Percentiles rank a stretch among this genome's conserved stretches.
Evolutionary conservation across 2,797 vertebrate species (phyloP).

Genomic region (Coendou prehensilis): DNA sequence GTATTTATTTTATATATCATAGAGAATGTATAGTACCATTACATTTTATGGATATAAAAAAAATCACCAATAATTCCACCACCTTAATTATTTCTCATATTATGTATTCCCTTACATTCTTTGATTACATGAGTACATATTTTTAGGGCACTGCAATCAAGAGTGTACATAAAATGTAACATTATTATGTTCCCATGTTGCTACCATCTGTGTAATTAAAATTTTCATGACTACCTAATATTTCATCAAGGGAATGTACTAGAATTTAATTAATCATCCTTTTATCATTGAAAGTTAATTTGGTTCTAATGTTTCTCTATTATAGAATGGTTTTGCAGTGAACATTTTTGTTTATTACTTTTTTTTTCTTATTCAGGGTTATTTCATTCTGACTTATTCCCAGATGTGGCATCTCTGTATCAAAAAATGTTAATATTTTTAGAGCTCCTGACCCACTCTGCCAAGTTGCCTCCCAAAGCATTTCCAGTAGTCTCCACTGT

Average conservation of each 20-base stretch:
- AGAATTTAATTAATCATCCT: slow-evolving; percentile 70
- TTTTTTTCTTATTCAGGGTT: slow-evolving; percentile 12
- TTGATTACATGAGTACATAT: slow-evolving; percentile 17
- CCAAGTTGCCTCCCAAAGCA: neutral
- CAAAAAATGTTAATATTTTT: slow-evolving; percentile 45
- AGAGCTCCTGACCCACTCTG: neutral
- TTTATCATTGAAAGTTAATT: slow-evolving; percentile 30
- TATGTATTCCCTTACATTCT: slow-evolving; percentile 28
- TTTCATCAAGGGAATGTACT: slow-evolving; percentile 63
- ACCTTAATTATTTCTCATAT: slow-evolving; percentile 30
- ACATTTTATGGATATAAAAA: neutral
- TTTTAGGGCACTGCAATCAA: slow-evolving; percentile 62
- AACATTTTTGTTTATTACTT: slow-evolving; percentile 50
- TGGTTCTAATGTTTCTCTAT: slow-evolving; percentile 43
- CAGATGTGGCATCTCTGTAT: slow-evolving; percentile 51
- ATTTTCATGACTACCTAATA: slow-evolving; percentile 62
- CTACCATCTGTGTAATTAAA: slow-evolving; percentile 63
- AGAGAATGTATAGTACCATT: neutral
- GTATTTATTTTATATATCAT: slow-evolving; percentile 6
- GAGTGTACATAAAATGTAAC: slow-evolving; percentile 51
- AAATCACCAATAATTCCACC: slow-evolving; percentile 15
- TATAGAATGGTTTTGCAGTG: neutral
- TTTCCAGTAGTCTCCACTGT: neutral
- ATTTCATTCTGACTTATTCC: slow-evolving; percentile 57
- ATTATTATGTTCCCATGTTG: slow-evolving; percentile 43